Conservation (phyloP, 2,113 vertebrate species). For the Megaceryle torquata region DNA sequence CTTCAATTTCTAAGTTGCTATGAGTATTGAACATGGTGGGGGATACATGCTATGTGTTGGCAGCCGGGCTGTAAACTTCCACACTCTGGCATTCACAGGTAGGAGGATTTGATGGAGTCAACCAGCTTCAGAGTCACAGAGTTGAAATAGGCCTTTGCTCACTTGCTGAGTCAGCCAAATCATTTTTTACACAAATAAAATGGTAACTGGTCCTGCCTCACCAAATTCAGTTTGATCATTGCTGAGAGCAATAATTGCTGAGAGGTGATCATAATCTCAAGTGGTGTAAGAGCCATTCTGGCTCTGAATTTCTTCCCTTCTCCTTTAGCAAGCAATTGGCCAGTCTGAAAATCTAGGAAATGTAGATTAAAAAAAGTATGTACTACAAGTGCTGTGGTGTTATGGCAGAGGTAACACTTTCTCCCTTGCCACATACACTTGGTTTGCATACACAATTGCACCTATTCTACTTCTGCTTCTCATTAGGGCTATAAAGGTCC, state of each 20-base stretch:
- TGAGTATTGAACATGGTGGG: constrained; percentile 77
- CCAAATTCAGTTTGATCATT: not conserved
- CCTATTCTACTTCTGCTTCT: constrained; percentile 81
- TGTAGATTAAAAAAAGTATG: no score
- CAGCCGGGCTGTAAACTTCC: constrained; percentile 74
- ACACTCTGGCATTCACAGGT: not conserved
- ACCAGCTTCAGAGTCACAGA: no score
- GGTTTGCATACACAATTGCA: constrained; percentile 41
- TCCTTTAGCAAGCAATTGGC: not conserved
- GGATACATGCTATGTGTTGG: constrained; percentile 66
- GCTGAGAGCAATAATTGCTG: not conserved
- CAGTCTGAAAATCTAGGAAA: not conserved
- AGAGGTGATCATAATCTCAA: not conserved
- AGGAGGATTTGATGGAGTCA: no score
- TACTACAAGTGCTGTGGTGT: no score
- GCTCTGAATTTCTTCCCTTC: not conserved
- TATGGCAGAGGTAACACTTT: no score
- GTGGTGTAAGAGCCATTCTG: fast-evolving
- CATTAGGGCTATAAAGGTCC: constrained; percentile 80
- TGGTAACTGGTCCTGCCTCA: not conserved
- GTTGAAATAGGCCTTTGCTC: not conserved
- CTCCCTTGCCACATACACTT: no score
- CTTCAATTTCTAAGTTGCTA: constrained; percentile 85
- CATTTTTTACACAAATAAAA: fast-evolving
- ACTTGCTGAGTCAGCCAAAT: not conserved